phyloP scores from a whole-genome alignment of 1,140 invertebrate species.

The Chlorops oryzae region DNA sequence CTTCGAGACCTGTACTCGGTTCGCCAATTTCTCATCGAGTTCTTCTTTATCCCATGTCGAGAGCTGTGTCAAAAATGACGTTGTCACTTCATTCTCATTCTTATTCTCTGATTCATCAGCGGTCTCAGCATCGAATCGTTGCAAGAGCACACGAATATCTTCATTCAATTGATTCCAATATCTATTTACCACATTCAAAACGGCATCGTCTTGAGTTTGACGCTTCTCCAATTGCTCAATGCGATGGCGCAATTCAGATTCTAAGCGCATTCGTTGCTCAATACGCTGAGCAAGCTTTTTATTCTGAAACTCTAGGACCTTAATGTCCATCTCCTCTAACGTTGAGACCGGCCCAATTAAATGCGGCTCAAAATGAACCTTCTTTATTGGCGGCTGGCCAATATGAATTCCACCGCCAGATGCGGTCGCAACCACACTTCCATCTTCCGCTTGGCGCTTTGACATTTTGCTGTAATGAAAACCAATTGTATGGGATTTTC shows the following conservation, averaged over 20 bases:
- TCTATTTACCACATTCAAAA: constrained; percentile 94
- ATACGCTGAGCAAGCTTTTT: constrained; percentile 91
- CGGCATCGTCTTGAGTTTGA: constrained; percentile 96
- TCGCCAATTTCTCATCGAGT: constrained; percentile 89
- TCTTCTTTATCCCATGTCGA: constrained; percentile 98
- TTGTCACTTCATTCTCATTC: constrained; percentile 95
- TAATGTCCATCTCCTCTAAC: constrained; percentile 95
- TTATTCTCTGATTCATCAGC: constrained; percentile 93
- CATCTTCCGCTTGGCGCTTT: constrained; percentile 64
- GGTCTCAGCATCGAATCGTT: constrained; percentile 95
- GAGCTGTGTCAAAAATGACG: constrained; percentile 91
- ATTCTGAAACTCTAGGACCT: constrained; percentile 94
- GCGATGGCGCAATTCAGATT: constrained; percentile 81
- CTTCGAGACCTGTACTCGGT: constrained; percentile 87
- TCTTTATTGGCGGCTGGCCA: constrained; percentile 69
- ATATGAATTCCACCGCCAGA: constrained; percentile 17
- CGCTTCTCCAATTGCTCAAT: constrained; percentile 96
- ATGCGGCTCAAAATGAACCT: constrained; percentile 90
- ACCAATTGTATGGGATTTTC: not conserved
- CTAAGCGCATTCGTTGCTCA: constrained; percentile 81
- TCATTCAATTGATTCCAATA: constrained; percentile 98
- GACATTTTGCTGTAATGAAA: constrained; percentile 53
- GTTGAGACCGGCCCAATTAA: constrained; percentile 88
- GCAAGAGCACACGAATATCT: constrained; percentile 88
- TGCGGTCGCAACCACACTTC: constrained; percentile 31